Base-by-base conservation (phyloP, 2,113 vertebrate species). In the Halcyon senegalensis region DNA sequence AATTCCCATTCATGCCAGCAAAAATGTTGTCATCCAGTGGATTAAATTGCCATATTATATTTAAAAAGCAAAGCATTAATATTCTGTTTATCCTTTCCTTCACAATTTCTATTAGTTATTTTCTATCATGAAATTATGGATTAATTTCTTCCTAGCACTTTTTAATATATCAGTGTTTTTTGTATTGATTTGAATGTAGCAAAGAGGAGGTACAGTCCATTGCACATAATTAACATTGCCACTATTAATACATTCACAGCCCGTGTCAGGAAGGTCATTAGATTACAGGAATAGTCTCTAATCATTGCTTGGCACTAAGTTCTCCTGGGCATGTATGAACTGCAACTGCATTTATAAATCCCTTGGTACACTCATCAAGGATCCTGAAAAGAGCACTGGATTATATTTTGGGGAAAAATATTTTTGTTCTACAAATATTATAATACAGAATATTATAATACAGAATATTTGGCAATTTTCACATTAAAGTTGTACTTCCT, bases 111-210 rank as follows among this genome's bases (percentile, higher is more conserved):
- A 28, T 90, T 86, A 56, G 48, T 48, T 92, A 73, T 90, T 95
- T 96, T 95, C 76, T 31, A 75, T 56, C 77, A 24, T 44, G 8
- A 16, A 70, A 43, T 90, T 89, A 84, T 25, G 37, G 28, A 81
- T 89, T 94, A 93, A 94, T 89, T 92, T 67, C 27, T 94, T 86
- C 46, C 37, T 77, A 93, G 86, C 31, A 59, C 21, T 85, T 88
- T 90, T 90, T 70, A 87, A 84, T 87, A 27, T 86, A 83, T 37
- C 16, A 74, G 10, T 77, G 20, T 12, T 93, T 94, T 79, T 94
- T 79, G 66, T 80, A 86, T 59, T 15, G 4, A 16, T 92, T 93
- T 70, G 58, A 82, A 80, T 92, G 94, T 87, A 64, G 53, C 33
- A 43, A 75, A 76, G 55, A 90, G 58, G 62, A 92, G 51, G 62